Percentiles rank a stretch among this genome's conserved stretches.
Evolutionary conservation across 1,140 invertebrate genomes (phyloP).

Genomic region (Drosophila novamexicana): DNA sequence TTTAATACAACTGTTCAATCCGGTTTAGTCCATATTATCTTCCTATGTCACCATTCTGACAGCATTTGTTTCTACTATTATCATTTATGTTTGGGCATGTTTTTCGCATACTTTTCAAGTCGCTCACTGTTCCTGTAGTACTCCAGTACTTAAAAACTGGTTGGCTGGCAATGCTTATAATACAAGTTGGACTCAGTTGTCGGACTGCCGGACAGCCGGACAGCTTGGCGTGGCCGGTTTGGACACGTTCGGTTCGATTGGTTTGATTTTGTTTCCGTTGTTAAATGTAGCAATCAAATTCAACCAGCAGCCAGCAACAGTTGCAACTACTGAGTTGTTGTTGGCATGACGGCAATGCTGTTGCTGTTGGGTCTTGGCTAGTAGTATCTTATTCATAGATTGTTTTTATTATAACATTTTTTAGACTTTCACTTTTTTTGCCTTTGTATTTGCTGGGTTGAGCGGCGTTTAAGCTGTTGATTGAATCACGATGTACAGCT

Average conservation of each 20-base stretch:
- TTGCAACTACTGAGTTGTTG: constrained; percentile 29
- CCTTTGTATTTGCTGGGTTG: constrained; percentile 26
- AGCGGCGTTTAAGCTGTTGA: constrained; percentile 56
- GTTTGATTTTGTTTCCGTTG: constrained; percentile 61
- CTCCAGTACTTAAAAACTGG: constrained; percentile 52
- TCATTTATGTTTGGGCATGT: constrained; percentile 28
- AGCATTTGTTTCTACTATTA: constrained; percentile 51
- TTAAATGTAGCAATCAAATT: constrained; percentile 76
- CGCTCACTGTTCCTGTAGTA: constrained; percentile 61
- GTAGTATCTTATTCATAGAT: constrained; percentile 54
- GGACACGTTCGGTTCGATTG: constrained; percentile 14
- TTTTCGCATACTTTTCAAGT: constrained; percentile 61
- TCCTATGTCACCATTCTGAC: constrained; percentile 35
- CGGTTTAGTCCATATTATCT: constrained; percentile 11
- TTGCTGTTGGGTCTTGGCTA: constrained; percentile 1
- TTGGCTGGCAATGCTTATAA: constrained; percentile 41
- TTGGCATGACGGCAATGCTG: constrained; percentile 3
- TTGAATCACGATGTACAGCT: constrained; percentile 21
- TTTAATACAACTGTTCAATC: constrained; percentile 17
- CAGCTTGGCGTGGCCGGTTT: constrained; percentile 55
- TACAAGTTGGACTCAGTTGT: constrained; percentile 15
- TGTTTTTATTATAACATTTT: constrained; percentile 62
- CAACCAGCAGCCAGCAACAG: constrained; percentile 43
- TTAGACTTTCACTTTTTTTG: constrained; percentile 73
- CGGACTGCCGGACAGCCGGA: constrained; percentile 15